These are phyloP conservation scores for Lycophotia porphyrea DNA, from an alignment of 2,888 invertebrate genomes.

Conservation along the genomic window DNA sequence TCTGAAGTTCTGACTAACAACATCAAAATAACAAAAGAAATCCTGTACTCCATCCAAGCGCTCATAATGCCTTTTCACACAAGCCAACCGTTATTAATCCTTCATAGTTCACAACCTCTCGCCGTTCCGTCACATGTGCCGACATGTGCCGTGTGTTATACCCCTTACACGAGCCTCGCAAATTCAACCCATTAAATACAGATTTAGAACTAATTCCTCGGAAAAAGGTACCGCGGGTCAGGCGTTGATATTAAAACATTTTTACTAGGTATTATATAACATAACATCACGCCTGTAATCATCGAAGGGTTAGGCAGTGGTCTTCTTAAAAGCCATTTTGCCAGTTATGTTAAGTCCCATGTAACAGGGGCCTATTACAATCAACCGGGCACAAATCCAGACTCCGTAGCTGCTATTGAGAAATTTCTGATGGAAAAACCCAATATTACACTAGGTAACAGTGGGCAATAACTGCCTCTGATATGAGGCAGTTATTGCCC, in stretches of 20 bases:
- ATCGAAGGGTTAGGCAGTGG: too few species aligned
- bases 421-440: too few species aligned
- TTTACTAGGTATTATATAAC: not conserved
- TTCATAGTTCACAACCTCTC: not conserved
- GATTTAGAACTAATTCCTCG: conserved; percentile 38
- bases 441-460: too few species aligned
- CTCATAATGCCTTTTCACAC: conserved; percentile 19
- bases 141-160: conserved; percentile 24
- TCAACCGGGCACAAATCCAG: too few species aligned
- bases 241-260: not conserved
- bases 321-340: too few species aligned
- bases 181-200: conserved; percentile 49
- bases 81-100: conserved; percentile 15
- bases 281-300: too few species aligned
- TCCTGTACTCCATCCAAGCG: not conserved
- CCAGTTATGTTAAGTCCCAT: too few species aligned
- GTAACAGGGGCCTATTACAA: too few species aligned
- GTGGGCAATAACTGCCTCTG: too few species aligned
- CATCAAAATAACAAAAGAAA: not conserved
- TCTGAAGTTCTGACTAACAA: not conserved
- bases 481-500: too few species aligned
- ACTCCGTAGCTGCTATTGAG: too few species aligned
- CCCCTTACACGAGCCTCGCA: conserved; percentile 26
- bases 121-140: conserved; percentile 18
- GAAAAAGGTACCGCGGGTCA: conserved; percentile 14